These are phyloP conservation scores for Mactra quadrangularis DNA, from an alignment of 1,140 invertebrate species.

Conservation along the genomic window DNA sequence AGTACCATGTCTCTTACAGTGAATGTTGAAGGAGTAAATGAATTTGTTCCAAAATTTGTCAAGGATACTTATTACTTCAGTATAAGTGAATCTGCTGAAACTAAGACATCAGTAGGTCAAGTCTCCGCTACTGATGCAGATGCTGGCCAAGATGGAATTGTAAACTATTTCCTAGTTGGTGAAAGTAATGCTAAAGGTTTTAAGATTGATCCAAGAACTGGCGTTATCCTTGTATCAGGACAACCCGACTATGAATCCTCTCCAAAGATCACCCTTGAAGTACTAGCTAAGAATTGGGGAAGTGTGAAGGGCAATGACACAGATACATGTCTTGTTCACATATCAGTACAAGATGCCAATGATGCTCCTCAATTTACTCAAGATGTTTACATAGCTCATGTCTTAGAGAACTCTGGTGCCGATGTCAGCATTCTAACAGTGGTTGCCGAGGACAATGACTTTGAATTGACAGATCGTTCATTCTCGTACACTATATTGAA, in stretches of 20 bases:
- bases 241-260: slow-evolving; percentile 94
- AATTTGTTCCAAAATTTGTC: slow-evolving; percentile 95
- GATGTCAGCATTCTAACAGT: slow-evolving; percentile 92
- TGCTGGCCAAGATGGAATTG: slow-evolving; percentile 94
- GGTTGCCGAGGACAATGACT: slow-evolving; percentile 95
- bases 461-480: slow-evolving; percentile 94
- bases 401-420: slow-evolving; percentile 89
- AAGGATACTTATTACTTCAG: slow-evolving; percentile 96
- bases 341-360: slow-evolving; percentile 97
- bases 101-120: slow-evolving; percentile 93
- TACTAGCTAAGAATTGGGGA: slow-evolving; percentile 97
- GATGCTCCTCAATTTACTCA: slow-evolving; percentile 96
- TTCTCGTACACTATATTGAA: slow-evolving; percentile 95
- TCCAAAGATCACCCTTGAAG: slow-evolving; percentile 93
- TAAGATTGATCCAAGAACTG: slow-evolving; percentile 92
- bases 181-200: slow-evolving; percentile 97
- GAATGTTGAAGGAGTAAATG: slow-evolving; percentile 94
- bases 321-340: slow-evolving; percentile 96
- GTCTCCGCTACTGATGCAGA: slow-evolving; percentile 96
- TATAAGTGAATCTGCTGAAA: slow-evolving; percentile 95
- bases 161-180: slow-evolving; percentile 96
- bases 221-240: slow-evolving; percentile 89
- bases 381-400: slow-evolving; percentile 88
- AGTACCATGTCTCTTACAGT: slow-evolving; percentile 89
- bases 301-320: slow-evolving; percentile 97